Percentiles rank a stretch among this genome's conserved stretches.
Evolutionary conservation across 2,797 vertebrate species (phyloP).

Genomic region (Eurystomus glaucurus): DNA sequence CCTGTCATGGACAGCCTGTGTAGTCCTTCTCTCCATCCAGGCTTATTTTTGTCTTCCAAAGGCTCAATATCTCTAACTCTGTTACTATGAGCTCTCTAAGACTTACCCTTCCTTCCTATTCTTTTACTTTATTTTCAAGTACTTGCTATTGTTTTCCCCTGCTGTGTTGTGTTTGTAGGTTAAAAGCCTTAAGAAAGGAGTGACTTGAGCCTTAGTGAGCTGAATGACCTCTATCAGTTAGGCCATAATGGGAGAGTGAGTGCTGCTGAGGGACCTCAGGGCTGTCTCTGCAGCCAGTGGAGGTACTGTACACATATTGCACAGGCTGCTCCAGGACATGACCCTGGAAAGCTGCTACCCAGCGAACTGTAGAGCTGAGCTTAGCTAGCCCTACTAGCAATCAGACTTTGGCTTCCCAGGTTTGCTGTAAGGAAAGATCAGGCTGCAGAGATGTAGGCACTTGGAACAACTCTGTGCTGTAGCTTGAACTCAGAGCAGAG

Average conservation of each 20-base stretch:
- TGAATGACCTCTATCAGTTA: neutral
- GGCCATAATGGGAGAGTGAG: neutral
- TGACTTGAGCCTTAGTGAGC: neutral
- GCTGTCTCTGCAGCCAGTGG: neutral
- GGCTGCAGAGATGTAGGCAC: neutral
- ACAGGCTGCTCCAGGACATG: neutral
- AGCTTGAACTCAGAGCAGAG: neutral
- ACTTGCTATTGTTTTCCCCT: neutral
- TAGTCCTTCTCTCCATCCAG: neutral
- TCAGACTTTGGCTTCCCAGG: neutral
- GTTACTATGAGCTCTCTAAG: neutral
- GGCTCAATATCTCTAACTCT: neutral
- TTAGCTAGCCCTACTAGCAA: neutral
- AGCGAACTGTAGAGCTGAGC: neutral
- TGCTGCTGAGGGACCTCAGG: neutral
- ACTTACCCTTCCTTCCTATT: neutral
- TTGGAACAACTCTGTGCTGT: neutral
- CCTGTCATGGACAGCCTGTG: fast-evolving
- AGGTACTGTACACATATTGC: neutral
- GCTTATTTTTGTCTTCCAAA: neutral
- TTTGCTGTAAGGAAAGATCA: neutral
- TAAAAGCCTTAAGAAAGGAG: neutral
- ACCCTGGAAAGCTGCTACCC: neutral
- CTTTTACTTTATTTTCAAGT: neutral
- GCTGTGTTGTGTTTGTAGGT: neutral